Evolutionary conservation across 2,888 invertebrate species (phyloP), one percentile per base, ranked within the genome.

Genomic region (Morinoia aosen): DNA sequence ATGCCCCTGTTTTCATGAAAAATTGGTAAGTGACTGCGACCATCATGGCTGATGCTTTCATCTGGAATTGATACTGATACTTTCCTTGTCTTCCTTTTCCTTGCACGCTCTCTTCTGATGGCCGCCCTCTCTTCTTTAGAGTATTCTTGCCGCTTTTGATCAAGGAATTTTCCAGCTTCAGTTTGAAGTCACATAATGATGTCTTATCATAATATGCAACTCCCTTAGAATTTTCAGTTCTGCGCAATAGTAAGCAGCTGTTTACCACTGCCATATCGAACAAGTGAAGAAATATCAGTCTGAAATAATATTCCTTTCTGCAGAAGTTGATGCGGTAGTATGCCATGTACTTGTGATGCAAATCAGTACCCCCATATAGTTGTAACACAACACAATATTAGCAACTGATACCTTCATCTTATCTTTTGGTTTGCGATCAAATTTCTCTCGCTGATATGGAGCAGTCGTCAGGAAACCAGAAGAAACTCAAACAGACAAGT

Each of bases 371-470:
- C 61, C 96, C 95, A 95, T 40, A 96, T 96, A 88, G n/a, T 96
- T 96, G 95, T 97, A 96, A n/a, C 56, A 61, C 57, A 95, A 94
- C 19, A 96, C 95, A 88, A 96, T 95, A 56, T 61, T 40, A 61
- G 96, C 96, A 58, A 95, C 58, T 64, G 95, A 95, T 19, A 96
- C 93, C 58, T 96, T 58, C 93, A 96, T 95, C 76, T 95, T 95
- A 39, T 88, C 88, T 40, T 93, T 91, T 48, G 94, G 95, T 95
- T 96, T 96, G 90, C 95, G 96, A 33, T 93, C n/a, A n/a, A n/a
- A n/a, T n/a, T n/a, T n/a, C n/a, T n/a, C n/a, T n/a, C n/a, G 95
- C n/a, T 95, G 58, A 61, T 95, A 39, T 88, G 95, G 96, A 25
- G 39, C 57, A 33, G 95, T 11, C n/a, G 88, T 61, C 56, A 76